Conservation (phyloP, 2,888 invertebrate genomes). For the Andrena flavipes region DNA sequence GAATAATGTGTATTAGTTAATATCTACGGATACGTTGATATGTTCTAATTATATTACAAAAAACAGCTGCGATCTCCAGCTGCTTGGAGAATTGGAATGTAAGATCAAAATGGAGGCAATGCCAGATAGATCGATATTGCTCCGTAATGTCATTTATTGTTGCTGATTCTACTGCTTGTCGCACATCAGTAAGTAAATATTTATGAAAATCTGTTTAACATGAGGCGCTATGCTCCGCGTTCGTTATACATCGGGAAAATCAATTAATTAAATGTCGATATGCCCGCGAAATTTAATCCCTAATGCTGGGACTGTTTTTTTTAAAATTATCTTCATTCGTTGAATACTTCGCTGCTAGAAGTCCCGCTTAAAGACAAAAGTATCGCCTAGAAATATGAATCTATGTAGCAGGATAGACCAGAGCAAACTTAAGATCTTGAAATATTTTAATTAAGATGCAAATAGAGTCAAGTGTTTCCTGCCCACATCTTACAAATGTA, state of each 20-base stretch:
- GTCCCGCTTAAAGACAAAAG: not conserved
- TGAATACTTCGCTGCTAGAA: not conserved
- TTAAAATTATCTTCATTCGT: constrained; percentile 22
- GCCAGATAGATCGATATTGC: constrained; percentile 75
- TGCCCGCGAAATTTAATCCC: constrained; percentile 61
- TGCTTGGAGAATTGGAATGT: constrained; percentile 71
- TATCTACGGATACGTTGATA: constrained; percentile 7
- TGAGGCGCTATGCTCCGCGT: not conserved
- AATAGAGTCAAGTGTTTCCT: not conserved
- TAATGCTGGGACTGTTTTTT: constrained; percentile 27
- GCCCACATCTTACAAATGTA: not conserved
- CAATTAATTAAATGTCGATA: constrained; percentile 17
- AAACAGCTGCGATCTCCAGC: constrained; percentile 55
- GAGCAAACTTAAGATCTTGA: not conserved
- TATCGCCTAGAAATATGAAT: not conserved
- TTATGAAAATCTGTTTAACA: not conserved
- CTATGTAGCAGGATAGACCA: not conserved
- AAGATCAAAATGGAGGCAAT: constrained; percentile 80
- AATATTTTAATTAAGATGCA: not conserved
- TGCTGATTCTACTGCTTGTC: constrained; percentile 72
- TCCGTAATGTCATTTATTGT: constrained; percentile 75
- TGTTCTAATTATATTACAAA: constrained; percentile 14
- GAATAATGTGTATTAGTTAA: constrained; percentile 11
- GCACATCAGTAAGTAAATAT: constrained; percentile 67
- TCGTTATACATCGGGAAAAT: not conserved